Conservation (phyloP, 2,888 invertebrate genomes). For the Hyposoter didymator region DNA sequence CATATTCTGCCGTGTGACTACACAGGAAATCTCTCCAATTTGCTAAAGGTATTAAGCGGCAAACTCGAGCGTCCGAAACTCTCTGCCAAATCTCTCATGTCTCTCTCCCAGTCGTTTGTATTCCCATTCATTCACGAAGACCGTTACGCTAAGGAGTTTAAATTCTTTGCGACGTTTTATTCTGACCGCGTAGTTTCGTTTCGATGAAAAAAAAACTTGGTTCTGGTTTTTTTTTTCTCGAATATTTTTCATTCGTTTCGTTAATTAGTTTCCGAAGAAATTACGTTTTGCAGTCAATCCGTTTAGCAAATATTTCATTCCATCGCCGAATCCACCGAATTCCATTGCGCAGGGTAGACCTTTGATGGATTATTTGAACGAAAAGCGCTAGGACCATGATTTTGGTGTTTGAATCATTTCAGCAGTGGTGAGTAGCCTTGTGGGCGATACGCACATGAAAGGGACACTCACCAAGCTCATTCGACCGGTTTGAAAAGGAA, state of each 20-base stretch:
- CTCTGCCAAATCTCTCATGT: conserved; percentile 14
- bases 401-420: neutral
- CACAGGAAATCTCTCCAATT: conserved; percentile 42
- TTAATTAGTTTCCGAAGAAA: neutral
- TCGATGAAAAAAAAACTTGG: neutral
- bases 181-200: too few species aligned
- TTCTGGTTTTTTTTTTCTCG: neutral
- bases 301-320: conserved; percentile 46
- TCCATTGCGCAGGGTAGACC: neutral
- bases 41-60: neutral
- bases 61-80: neutral
- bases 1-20: conserved; percentile 7
- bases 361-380: neutral
- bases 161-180: neutral
- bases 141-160: neutral
- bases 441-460: neutral
- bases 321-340: conserved; percentile 40
- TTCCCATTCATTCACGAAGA: neutral
- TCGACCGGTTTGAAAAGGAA: conserved; percentile 43
- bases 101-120: neutral
- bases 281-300: conserved; percentile 20
- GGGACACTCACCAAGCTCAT: conserved; percentile 39
- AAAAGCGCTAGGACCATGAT: neutral
- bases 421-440: conserved; percentile 5
- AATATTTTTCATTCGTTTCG: neutral